phyloP scores from a whole-genome alignment of 2,113 vertebrate genomes.

The Motacilla alba region DNA sequence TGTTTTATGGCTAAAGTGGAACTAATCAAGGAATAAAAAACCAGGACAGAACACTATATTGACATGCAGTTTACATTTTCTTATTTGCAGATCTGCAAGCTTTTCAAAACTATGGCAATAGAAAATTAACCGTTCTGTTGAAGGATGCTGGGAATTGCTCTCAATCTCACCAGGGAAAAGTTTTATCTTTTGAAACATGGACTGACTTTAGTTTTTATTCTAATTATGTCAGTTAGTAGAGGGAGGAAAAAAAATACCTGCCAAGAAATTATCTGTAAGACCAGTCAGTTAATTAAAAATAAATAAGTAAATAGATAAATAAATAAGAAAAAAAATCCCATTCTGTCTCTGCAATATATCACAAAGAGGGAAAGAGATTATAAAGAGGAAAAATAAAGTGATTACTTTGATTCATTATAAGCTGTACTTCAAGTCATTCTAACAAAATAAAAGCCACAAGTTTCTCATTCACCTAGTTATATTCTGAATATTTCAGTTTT shows the following conservation, averaged over 20 bases:
- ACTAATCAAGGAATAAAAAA: conserved; percentile 47
- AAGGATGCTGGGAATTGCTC: conserved; percentile 21
- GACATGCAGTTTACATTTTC: conserved; percentile 24
- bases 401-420: neutral
- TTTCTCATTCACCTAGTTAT: neutral
- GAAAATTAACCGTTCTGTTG: conserved; percentile 28
- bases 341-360: neutral
- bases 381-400: neutral
- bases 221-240: conserved; percentile 25
- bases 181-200: conserved; percentile 38
- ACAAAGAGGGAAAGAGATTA: neutral
- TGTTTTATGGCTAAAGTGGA: conserved; percentile 61
- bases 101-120: conserved; percentile 20
- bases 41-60: neutral
- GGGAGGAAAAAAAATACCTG: neutral
- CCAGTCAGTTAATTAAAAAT: neutral
- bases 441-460: neutral
- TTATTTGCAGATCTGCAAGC: conserved; percentile 32
- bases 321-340: neutral
- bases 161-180: neutral
- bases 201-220: conserved; percentile 14
- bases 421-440: neutral
- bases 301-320: neutral
- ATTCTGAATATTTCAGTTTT: neutral
- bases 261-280: neutral